Evolutionary conservation across 2,797 vertebrate species (phyloP).

Genomic region (Acropternis orthonyx): DNA sequence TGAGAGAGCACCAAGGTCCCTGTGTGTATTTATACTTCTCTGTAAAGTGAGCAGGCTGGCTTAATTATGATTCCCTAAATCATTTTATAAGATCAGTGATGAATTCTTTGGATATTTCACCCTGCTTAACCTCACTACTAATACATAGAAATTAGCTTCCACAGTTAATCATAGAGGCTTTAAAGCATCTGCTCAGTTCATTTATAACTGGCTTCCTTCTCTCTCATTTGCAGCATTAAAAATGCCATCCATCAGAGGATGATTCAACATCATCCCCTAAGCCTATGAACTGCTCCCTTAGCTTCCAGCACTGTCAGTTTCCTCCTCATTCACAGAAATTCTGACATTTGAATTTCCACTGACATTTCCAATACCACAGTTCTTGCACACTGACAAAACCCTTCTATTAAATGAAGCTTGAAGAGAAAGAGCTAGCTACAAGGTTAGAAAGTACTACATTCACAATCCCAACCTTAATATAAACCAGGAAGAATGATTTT

Average conservation of each 20-base stretch:
- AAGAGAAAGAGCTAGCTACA: background rate
- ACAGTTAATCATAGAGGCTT: background rate
- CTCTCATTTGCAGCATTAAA: constrained; percentile 9
- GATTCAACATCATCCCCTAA: background rate
- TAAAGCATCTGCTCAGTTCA: background rate
- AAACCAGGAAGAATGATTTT: background rate
- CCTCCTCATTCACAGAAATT: background rate
- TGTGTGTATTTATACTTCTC: background rate
- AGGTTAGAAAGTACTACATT: background rate
- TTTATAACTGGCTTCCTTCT: background rate
- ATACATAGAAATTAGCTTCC: background rate
- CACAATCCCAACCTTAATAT: background rate
- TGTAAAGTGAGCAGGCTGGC: background rate
- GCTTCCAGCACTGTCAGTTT: background rate
- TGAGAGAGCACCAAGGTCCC: background rate
- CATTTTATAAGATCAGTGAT: background rate
- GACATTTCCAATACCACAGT: background rate
- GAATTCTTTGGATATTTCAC: background rate
- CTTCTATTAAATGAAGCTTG: background rate
- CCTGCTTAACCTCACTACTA: background rate
- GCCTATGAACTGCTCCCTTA: background rate
- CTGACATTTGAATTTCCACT: background rate
- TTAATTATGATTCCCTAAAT: background rate
- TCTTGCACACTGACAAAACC: background rate
- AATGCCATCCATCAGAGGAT: background rate